Conservation (phyloP, 2,888 invertebrate genomes). For the Dryobotodes eremita region DNA sequence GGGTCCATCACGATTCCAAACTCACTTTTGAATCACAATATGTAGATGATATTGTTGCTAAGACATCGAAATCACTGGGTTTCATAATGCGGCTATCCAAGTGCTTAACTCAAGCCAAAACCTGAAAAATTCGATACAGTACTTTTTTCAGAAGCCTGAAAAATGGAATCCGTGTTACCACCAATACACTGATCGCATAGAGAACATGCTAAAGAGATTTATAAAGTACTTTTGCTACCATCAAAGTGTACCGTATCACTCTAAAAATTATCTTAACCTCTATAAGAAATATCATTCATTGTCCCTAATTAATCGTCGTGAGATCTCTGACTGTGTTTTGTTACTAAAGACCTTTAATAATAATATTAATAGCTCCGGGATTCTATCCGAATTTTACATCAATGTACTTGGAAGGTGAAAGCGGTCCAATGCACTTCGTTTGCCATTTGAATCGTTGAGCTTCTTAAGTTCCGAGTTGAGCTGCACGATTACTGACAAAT, state of each 20-base stretch:
- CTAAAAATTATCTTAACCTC: not conserved
- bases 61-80: no score
- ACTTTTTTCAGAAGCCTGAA: not conserved
- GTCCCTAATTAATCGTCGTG: not conserved
- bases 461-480: no score
- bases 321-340: not conserved
- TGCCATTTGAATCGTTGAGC: no score
- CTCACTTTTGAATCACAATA: not conserved
- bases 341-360: not conserved
- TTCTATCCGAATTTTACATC: not conserved
- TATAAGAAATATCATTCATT: not conserved
- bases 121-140: not conserved
- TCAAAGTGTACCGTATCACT: not conserved
- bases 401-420: not conserved
- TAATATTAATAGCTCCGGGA: no score
- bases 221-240: not conserved
- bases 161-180: not conserved
- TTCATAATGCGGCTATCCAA: no score
- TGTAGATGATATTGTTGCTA: not conserved
- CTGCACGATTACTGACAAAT: no score
- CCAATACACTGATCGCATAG: not conserved
- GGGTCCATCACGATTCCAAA: constrained; percentile 9
- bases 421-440: not conserved
- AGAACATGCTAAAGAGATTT: not conserved
- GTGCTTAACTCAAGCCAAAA: not conserved